Evolutionary conservation across 2,113 vertebrate species (phyloP).

Genomic region (Coregonus clupeaformis): DNA sequence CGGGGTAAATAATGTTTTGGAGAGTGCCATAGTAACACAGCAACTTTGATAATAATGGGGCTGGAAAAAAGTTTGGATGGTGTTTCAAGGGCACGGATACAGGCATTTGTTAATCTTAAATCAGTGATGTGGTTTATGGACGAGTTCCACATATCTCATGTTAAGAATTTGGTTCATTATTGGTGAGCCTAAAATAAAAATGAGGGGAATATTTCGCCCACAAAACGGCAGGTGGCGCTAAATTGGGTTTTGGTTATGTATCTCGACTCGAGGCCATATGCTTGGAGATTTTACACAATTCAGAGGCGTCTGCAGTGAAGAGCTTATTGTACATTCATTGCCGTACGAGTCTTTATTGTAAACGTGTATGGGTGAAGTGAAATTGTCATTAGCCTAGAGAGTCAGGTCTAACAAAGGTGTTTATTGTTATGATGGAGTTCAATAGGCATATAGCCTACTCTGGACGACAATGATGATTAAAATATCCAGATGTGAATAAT

Average conservation of each 20-base stretch:
- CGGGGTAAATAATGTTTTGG: constrained; percentile 36
- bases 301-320: not conserved
- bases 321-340: not conserved
- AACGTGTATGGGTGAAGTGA: not conserved
- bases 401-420: not conserved
- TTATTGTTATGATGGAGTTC: not conserved
- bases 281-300: not conserved
- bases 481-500: not conserved
- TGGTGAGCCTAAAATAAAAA: constrained; percentile 1
- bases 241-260: not conserved
- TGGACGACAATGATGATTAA: too few species aligned
- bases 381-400: not conserved
- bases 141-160: not conserved
- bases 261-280: not conserved
- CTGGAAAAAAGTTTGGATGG: not conserved
- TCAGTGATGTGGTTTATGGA: not conserved
- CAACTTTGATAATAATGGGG: constrained; percentile 10
- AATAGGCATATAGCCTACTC: not conserved
- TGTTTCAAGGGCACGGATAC: constrained; percentile 23
- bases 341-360: not conserved
- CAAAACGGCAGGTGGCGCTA: constrained; percentile 31
- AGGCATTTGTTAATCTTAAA: not conserved
- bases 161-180: not conserved
- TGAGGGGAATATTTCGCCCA: not conserved
- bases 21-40: constrained; percentile 10